phyloP scores from a whole-genome alignment of 2,797 vertebrate genomes.

The Pelochelys cantorii region DNA sequence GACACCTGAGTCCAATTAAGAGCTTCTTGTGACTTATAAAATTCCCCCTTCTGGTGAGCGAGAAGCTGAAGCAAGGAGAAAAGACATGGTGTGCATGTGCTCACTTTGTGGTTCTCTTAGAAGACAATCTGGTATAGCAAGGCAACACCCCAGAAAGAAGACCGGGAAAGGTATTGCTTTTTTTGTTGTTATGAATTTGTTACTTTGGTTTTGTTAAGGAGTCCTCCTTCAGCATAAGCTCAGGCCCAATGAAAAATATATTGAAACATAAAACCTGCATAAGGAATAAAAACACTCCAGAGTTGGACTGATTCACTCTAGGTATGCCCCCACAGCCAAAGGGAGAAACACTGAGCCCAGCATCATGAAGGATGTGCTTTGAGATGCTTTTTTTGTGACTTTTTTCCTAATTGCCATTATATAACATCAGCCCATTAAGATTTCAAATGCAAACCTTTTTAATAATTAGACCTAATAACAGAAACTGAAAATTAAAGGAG shows the following conservation, averaged over 20 bases:
- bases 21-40: background rate
- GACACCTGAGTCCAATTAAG: background rate
- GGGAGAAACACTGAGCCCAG: background rate
- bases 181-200: background rate
- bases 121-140: background rate
- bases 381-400: background rate
- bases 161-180: background rate
- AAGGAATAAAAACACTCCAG: background rate
- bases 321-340: background rate
- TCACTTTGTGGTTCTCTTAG: background rate
- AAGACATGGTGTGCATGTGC: background rate
- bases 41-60: background rate
- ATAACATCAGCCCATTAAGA: slow-evolving; percentile 29
- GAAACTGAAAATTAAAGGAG: slow-evolving; percentile 56
- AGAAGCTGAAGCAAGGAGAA: background rate
- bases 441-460: slow-evolving; percentile 43
- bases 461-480: slow-evolving; percentile 50
- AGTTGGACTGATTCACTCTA: background rate
- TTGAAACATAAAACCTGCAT: background rate
- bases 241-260: background rate
- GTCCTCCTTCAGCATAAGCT: background rate
- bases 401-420: slow-evolving; percentile 8
- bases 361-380: background rate
- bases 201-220: background rate
- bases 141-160: background rate